Evolutionary conservation across 2,113 vertebrate genomes (phyloP).

Genomic region (Poeciliopsis prolifica): DNA sequence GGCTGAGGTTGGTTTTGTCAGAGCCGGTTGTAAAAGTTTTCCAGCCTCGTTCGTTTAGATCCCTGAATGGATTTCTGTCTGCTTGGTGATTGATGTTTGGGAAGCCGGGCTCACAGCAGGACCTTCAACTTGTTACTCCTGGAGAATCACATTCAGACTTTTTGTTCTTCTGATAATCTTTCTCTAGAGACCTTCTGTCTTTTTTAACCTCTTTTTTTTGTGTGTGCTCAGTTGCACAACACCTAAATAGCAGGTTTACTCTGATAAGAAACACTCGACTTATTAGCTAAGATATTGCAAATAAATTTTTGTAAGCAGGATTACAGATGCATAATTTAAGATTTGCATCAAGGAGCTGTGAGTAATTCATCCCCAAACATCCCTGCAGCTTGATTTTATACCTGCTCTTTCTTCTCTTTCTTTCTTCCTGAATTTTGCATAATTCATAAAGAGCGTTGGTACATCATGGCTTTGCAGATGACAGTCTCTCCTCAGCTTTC

Average conservation of each 20-base stretch:
- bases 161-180: neutral
- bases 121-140: neutral
- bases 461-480: conserved; percentile 9
- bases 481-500: conserved; percentile 5
- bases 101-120: neutral
- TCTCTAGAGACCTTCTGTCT: neutral
- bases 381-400: neutral
- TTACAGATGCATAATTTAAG: neutral
- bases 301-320: conserved; percentile 1
- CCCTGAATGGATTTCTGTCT: neutral
- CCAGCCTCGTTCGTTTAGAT: neutral
- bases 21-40: neutral
- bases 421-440: conserved; percentile 12
- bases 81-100: neutral
- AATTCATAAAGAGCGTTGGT: conserved; percentile 18
- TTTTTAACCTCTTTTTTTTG: neutral
- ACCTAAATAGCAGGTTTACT: neutral
- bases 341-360: conserved; percentile 8
- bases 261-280: neutral
- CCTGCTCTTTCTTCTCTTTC: conserved; percentile 3
- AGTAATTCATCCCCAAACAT: neutral
- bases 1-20: neutral
- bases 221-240: neutral
- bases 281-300: neutral
- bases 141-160: neutral